Percentiles rank a stretch among this genome's conserved stretches.
Evolutionary conservation across 2,888 invertebrate species (phyloP).

Genomic region (Acronicta aceris): DNA sequence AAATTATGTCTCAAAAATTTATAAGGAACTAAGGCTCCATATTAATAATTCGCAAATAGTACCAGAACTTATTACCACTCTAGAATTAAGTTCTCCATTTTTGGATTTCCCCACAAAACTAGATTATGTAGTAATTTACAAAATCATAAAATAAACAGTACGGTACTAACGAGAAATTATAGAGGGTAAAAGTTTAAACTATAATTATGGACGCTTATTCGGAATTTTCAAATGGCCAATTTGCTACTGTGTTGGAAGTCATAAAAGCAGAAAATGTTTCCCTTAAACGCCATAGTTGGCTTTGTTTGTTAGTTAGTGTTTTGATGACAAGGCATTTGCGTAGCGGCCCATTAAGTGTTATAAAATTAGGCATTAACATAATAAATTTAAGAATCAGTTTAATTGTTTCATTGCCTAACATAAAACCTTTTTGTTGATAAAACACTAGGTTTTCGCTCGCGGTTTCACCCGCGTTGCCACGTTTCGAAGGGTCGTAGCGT

Average conservation of each 20-base stretch:
- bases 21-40: too few relatives aligned
- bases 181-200: slow-evolving; percentile 61
- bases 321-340: slow-evolving; percentile 23
- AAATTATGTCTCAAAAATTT: too few relatives aligned
- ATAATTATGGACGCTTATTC: slow-evolving; percentile 66
- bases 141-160: slow-evolving; percentile 47
- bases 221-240: slow-evolving; percentile 65
- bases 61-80: not conserved
- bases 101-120: slow-evolving; percentile 1
- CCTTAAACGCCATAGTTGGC: slow-evolving; percentile 51
- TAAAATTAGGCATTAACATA: not conserved
- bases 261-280: slow-evolving; percentile 66
- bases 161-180: slow-evolving; percentile 60
- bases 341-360: slow-evolving; percentile 11
- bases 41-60: too few relatives aligned
- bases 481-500: too few relatives aligned
- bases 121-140: slow-evolving; percentile 27
- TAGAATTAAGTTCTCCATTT: not conserved
- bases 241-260: slow-evolving; percentile 59
- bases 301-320: slow-evolving; percentile 52
- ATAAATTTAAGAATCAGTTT: not conserved
- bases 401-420: too few relatives aligned
- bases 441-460: too few relatives aligned
- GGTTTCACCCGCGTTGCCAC: too few relatives aligned
- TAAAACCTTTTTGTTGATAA: too few relatives aligned